Evolutionary conservation across 2,888 invertebrate species (phyloP).

Genomic region (Dryococelus australis): DNA sequence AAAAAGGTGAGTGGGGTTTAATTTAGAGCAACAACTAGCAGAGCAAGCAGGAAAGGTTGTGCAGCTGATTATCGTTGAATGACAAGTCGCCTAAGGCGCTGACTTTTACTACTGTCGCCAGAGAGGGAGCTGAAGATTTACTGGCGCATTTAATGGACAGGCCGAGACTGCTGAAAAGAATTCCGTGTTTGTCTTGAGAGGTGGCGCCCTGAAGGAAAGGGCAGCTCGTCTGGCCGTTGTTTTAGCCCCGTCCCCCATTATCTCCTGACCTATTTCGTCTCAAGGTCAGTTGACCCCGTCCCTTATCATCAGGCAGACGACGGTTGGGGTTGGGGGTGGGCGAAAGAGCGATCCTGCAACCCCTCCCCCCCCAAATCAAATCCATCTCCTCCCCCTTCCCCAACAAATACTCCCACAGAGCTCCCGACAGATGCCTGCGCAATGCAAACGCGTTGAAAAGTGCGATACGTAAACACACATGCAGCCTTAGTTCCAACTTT

Average conservation of each 20-base stretch:
- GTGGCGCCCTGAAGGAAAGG: background rate
- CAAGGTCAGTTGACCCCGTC: background rate
- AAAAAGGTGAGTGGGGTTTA: too few species aligned
- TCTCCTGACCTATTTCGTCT: background rate
- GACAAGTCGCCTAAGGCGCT: background rate
- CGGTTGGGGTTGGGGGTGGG: background rate
- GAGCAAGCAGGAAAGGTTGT: background rate
- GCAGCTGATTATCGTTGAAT: background rate
- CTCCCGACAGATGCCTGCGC: too few species aligned
- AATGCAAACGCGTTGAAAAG: too few species aligned
- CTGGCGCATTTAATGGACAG: background rate
- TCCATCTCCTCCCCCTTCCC: too few species aligned
- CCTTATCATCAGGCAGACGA: background rate
- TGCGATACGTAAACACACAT: too few species aligned
- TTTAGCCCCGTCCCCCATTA: background rate
- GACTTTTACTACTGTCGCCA: background rate
- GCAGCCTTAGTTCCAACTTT: too few species aligned
- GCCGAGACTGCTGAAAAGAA: constrained; percentile 7
- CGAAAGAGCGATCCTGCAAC: too few species aligned
- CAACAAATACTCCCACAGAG: too few species aligned
- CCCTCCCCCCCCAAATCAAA: too few species aligned
- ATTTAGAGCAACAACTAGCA: too few species aligned
- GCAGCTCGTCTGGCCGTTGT: background rate
- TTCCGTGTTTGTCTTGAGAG: background rate
- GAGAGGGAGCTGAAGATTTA: background rate